Base-by-base conservation (phyloP, 2,888 invertebrate species). In the Pristionchus entomophagus region DNA sequence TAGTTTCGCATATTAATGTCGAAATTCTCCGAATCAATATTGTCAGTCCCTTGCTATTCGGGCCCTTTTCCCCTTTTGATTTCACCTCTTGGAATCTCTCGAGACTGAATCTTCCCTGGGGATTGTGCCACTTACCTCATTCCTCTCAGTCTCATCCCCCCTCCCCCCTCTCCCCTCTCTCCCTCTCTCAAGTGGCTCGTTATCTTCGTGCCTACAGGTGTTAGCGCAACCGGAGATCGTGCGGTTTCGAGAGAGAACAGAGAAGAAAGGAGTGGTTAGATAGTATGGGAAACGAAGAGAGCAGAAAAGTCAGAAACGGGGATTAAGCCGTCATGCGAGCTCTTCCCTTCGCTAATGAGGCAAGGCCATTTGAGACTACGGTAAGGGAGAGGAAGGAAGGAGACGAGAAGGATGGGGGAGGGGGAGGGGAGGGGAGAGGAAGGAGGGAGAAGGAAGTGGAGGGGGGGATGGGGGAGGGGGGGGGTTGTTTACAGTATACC, bases 331-430 rank as follows among this genome's bases (percentile, higher is more conserved):
- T 73, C 73, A 73, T 73, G 73, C 12, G 73, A 73, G 73, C 73
- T 41, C 73, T 73, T 62, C 69, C 69, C 38, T n/a, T 73, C 73
- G 14, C 73, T 73, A 73, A 73, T 73, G 73, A 73, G 73, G 69
- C 32, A 12, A 73, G 73, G 73, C 73, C 41, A 73, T 73, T 73
- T 73, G 73, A 73, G 73, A 73, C 73, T 73, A 73, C 73, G 73
- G 73, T 73, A 73, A 41, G 41, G 26, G 26, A n/a, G n/a, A 45
- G 26, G 32, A 6, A 56, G 56, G n/a, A 45, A 19, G 32, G 3
- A 56, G 56, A 56, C 5, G 56, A 17, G n/a, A 22, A 56, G 56
- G n/a, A n/a, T 14, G 56, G 56, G 56, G 56, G 56, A n/a, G n/a
- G n/a, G n/a, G n/a, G n/a, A n/a, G n/a, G 65, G 29, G 65, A 65